Evolutionary conservation across 2,797 vertebrate genomes (phyloP).

Genomic region (Pteronotus mesoamericanus): DNA sequence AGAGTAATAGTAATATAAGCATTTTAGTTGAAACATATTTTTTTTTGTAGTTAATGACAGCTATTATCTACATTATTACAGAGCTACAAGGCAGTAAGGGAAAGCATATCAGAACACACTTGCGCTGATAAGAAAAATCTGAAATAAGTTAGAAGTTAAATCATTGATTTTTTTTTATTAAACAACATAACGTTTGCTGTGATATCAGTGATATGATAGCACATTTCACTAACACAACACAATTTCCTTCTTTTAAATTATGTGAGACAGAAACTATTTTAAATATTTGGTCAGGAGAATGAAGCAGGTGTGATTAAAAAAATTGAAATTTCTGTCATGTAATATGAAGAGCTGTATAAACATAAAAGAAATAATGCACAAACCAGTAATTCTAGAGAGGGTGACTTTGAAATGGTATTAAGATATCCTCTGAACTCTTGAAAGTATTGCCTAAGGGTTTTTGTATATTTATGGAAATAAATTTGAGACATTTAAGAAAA

Average conservation of each 20-base stretch:
- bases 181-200: conserved; percentile 51
- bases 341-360: neutral
- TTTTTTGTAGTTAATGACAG: no score
- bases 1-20: conserved; percentile 35
- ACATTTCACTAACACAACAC: neutral
- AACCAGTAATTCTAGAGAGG: conserved; percentile 42
- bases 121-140: conserved; percentile 42
- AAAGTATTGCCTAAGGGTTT: conserved; percentile 26
- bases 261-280: neutral
- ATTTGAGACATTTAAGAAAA: conserved; percentile 58
- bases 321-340: neutral
- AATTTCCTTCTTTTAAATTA: conserved; percentile 35
- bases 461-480: conserved; percentile 31
- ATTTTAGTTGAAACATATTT: conserved; percentile 52
- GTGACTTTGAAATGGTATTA: conserved; percentile 23
- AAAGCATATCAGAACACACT: conserved; percentile 65
- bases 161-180: conserved; percentile 56
- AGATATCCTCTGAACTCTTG: neutral
- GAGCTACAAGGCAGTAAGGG: conserved; percentile 36
- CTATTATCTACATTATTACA: conserved; percentile 48
- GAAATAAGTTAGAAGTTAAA: conserved; percentile 58
- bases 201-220: conserved; percentile 56
- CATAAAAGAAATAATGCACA: neutral
- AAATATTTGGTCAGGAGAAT: neutral
- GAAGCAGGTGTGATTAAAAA: neutral